Percentiles rank a stretch among this genome's conserved stretches.
These are phyloP conservation scores for Hyla sarda DNA, from an alignment of 2,113 vertebrate genomes.

Conservation along the genomic window DNA sequence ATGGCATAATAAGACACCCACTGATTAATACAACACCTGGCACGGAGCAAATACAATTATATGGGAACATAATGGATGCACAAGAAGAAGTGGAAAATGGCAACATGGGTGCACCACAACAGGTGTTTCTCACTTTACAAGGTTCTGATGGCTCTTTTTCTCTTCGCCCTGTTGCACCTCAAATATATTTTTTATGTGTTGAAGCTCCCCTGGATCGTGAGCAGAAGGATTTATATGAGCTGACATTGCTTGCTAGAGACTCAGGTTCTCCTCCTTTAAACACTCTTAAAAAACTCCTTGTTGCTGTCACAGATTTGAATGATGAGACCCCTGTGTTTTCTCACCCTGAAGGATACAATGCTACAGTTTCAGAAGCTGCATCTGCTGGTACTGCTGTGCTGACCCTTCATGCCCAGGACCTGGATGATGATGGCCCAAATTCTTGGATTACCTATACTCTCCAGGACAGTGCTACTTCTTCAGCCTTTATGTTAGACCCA, in stretches of 20 bases:
- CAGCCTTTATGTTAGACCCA: slow-evolving; percentile 74
- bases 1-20: not conserved
- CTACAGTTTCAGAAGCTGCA: slow-evolving; percentile 78
- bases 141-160: slow-evolving; percentile 77
- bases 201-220: slow-evolving; percentile 82
- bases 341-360: slow-evolving; percentile 68
- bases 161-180: slow-evolving; percentile 73
- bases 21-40: not conserved
- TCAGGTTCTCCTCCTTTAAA: slow-evolving; percentile 78
- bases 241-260: slow-evolving; percentile 81
- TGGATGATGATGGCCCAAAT: slow-evolving; percentile 79
- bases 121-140: slow-evolving; percentile 69
- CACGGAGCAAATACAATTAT: not conserved
- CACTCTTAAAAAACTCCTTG: slow-evolving; percentile 71
- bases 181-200: slow-evolving; percentile 83
- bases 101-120: slow-evolving; percentile 51
- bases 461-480: slow-evolving; percentile 51
- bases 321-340: slow-evolving; percentile 83
- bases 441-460: slow-evolving; percentile 76
- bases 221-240: slow-evolving; percentile 75
- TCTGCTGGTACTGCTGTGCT: slow-evolving; percentile 76
- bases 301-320: slow-evolving; percentile 82
- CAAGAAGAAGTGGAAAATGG: not conserved
- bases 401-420: slow-evolving; percentile 77
- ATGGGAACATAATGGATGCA: not conserved